A percentile compares a stretch with the other conserved stretches of the same genome.
phyloP scores from a whole-genome alignment of 1,140 invertebrate species.

The Scaptomyza graminum region DNA sequence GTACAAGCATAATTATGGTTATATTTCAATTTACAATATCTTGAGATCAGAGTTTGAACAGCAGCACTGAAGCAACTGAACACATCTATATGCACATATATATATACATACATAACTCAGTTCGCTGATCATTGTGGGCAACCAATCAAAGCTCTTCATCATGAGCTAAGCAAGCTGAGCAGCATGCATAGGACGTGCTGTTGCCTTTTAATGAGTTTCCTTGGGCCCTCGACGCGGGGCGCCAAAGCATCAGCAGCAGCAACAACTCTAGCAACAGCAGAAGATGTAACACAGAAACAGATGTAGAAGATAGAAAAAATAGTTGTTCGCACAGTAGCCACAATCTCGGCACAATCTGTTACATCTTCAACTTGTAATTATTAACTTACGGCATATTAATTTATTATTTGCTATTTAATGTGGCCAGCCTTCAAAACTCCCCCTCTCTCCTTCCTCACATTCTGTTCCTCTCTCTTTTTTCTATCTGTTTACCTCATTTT shows the following conservation, averaged over 20 bases:
- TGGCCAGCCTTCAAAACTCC: slow-evolving; percentile 64
- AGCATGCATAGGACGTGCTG: slow-evolving; percentile 24
- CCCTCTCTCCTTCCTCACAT: background rate
- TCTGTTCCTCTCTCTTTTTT: no score
- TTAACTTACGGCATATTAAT: slow-evolving; percentile 82
- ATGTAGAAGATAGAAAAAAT: slow-evolving; percentile 52
- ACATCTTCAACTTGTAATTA: slow-evolving; percentile 72
- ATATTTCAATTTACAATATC: slow-evolving; percentile 18
- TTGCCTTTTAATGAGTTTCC: slow-evolving; percentile 42
- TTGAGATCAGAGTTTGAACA: background rate
- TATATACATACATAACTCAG: slow-evolving; percentile 1
- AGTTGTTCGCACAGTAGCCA: slow-evolving; percentile 64
- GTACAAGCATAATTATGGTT: slow-evolving; percentile 1
- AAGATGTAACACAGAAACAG: slow-evolving; percentile 21
- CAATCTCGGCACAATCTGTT: slow-evolving; percentile 62
- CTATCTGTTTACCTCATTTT: background rate
- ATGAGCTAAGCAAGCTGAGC: slow-evolving; percentile 6
- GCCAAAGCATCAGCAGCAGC: slow-evolving; percentile 14
- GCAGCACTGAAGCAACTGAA: background rate
- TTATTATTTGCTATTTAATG: slow-evolving; percentile 82
- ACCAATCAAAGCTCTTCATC: slow-evolving; percentile 9
- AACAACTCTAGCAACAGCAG: background rate
- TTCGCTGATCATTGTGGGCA: slow-evolving; percentile 6
- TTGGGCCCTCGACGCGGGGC: slow-evolving; percentile 16
- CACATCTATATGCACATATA: no score